These are phyloP conservation scores for Leptodactylus fallax DNA, from an alignment of 2,797 vertebrate species.

Conservation along the genomic window DNA sequence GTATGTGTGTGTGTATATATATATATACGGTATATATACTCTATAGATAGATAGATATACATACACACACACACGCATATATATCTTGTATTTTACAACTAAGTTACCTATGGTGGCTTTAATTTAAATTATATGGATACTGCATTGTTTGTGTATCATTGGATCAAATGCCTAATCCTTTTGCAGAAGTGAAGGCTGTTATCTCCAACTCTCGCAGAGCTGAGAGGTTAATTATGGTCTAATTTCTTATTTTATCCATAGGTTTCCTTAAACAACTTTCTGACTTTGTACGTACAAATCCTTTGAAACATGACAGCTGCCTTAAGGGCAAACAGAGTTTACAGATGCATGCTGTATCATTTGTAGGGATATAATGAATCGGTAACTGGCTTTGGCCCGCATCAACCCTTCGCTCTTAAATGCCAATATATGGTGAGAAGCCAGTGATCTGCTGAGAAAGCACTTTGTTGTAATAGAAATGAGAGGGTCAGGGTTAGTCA, in stretches of 20 bases:
- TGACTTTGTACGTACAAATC: conserved; percentile 15
- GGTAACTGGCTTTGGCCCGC: conserved; percentile 51
- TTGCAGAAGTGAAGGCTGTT: background rate
- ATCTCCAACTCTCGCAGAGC: background rate
- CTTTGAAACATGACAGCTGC: conserved; percentile 5
- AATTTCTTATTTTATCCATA: conserved; percentile 12
- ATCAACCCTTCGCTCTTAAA: conserved; percentile 54
- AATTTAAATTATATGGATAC: too few species aligned
- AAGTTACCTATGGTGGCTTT: too few species aligned
- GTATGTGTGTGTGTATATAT: too few species aligned
- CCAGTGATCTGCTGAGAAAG: conserved; percentile 56
- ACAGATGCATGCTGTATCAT: conserved; percentile 31
- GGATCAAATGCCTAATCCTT: too few species aligned
- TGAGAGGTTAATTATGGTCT: background rate
- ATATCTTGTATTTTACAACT: too few species aligned
- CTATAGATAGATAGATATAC: too few species aligned
- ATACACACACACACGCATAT: too few species aligned
- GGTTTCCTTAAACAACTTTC: background rate
- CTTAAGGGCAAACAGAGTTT: conserved; percentile 37
- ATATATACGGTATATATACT: too few species aligned
- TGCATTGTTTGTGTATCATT: background rate
- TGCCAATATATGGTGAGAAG: conserved; percentile 52
- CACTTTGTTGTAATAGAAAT: conserved; percentile 48
- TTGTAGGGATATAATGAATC: conserved; percentile 48
- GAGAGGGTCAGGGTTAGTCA: conserved; percentile 55